Evolutionary conservation across 1,140 invertebrate species (phyloP), one percentile per base, ranked within the genome.

Genomic region (Tribolium madens): DNA sequence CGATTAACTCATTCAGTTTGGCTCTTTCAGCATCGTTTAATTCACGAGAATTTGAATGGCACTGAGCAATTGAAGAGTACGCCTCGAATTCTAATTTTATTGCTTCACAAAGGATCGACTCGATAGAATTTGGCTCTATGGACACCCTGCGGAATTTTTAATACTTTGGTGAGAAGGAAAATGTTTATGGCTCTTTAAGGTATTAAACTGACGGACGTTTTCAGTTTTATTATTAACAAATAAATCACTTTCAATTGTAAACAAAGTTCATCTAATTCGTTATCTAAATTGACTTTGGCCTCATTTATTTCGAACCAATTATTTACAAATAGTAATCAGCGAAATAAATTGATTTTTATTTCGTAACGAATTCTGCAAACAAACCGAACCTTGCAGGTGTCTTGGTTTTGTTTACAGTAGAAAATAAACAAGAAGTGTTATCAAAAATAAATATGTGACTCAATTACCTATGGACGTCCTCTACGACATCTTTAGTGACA

Each of bases 1-100:
- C 89, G 50, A 95, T 92, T 12, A 97, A 85, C 85, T 97, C 95
- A 78, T 94, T 93, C 42, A 97, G 84, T 85, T 96, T 96, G 7
- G 91, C 91, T 80, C 91, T 88, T 85, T 96, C 95, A 7, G 93
- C 91, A 84, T 95, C 93, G 84, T 95, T 95, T 1, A 96, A 87
- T 84, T 94, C 92, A 47, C 92, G 88, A 9, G 84, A 85, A 79
- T 90, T 91, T 74, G 88, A 87, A 80, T 89, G 89, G 78, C 88
- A 88, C 36, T 89, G 88, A 12, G 89, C 87, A 13, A 90, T 84
- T 0, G 91, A 90, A 15, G 88, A 88, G 78, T 92, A 92, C 0
- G 92, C 89, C 78, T 93, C 91, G 86, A 93, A 95, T 85, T 96
- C 94, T 46, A 95, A 85, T 82, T 94, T 94, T 75, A 95, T 95